Conservation (phyloP, 2,888 invertebrate genomes). For the Andrena hattorfiana region DNA sequence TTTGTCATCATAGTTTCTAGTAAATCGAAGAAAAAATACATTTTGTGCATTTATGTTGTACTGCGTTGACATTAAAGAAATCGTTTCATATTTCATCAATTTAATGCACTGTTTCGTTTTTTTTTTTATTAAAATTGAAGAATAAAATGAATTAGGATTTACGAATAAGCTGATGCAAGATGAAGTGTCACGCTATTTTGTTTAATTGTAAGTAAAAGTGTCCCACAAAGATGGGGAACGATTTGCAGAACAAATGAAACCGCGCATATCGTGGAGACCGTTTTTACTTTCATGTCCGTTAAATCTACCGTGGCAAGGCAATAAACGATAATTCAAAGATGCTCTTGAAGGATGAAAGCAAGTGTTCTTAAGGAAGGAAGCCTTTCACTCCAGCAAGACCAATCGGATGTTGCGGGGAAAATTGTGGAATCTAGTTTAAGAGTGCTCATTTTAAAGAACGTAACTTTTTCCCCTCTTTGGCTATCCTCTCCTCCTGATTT, state of each 20-base stretch:
- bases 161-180: background rate
- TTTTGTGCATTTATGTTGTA: no score
- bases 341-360: slow-evolving; percentile 57
- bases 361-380: slow-evolving; percentile 49
- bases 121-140: background rate
- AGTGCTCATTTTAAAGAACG: slow-evolving; percentile 33
- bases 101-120: no score
- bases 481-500: background rate
- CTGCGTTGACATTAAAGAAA: no score
- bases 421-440: slow-evolving; percentile 50
- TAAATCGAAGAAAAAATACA: no score
- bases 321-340: slow-evolving; percentile 60
- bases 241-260: slow-evolving; percentile 33
- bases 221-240: slow-evolving; percentile 9
- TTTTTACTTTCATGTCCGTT: slow-evolving; percentile 54
- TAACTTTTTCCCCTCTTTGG: slow-evolving; percentile 4
- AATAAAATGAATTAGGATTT: background rate
- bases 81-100: no score
- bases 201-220: background rate
- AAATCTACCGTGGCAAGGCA: slow-evolving; percentile 39
- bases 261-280: background rate
- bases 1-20: no score
- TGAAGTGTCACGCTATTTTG: no score
- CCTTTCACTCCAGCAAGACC: slow-evolving; percentile 62
- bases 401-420: slow-evolving; percentile 55